Evolutionary conservation across 2,888 invertebrate species (phyloP), one percentile per base, ranked within the genome.

Genomic region (Prosapia bicincta): DNA sequence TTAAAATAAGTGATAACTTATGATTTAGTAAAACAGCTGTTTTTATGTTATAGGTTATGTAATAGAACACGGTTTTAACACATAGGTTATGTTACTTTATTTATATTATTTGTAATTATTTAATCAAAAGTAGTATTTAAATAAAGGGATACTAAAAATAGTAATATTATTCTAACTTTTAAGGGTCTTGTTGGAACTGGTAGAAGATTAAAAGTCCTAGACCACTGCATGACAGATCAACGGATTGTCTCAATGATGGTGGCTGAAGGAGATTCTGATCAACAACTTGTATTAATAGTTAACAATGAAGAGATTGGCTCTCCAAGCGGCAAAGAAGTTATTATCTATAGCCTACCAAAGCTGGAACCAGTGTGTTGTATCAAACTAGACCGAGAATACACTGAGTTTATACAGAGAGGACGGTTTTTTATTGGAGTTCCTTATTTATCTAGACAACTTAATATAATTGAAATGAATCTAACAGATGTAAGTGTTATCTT

Each of bases 101-200:
- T n/a, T n/a, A n/a, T n/a, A n/a, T n/a, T n/a, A n/a, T n/a, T n/a
- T n/a, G n/a, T n/a, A n/a, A n/a, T n/a, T n/a, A n/a, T n/a, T n/a
- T n/a, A n/a, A n/a, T n/a, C n/a, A n/a, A n/a, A n/a, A n/a, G n/a
- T n/a, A n/a, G n/a, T n/a, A n/a, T n/a, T n/a, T n/a, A n/a, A n/a
- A n/a, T n/a, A n/a, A n/a, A n/a, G n/a, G n/a, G n/a, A n/a, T n/a
- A n/a, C n/a, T n/a, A n/a, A n/a, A n/a, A n/a, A n/a, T n/a, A n/a
- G n/a, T n/a, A n/a, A n/a, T n/a, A n/a, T n/a, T n/a, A n/a, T n/a
- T n/a, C n/a, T n/a, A n/a, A n/a, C n/a, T n/a, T n/a, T n/a, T 6
- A 23, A 74, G 74, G 74, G 74, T 65, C 28, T 74, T 13, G 69
- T 74, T 9, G 74, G 74, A 24, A 74, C 74, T 28, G 74, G 74